These are phyloP conservation scores for Drosophila hydei DNA, from an alignment of 1,140 invertebrate genomes.

Conservation along the genomic window DNA sequence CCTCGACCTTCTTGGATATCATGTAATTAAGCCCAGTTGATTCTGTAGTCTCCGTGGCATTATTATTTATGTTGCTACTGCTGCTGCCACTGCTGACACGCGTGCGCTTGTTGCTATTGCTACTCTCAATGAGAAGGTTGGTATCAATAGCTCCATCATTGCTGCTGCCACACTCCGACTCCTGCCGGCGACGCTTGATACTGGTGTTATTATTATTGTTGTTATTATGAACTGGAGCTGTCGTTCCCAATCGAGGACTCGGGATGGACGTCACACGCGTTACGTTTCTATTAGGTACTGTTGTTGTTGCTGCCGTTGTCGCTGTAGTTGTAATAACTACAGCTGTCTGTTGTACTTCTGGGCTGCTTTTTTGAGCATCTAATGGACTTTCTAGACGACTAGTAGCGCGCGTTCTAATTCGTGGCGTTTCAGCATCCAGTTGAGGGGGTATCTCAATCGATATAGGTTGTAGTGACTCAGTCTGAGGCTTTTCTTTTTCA, in stretches of 20 bases:
- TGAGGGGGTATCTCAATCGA: conserved; percentile 80
- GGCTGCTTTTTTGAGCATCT: conserved; percentile 87
- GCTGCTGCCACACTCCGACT: conserved; percentile 87
- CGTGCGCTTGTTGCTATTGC: conserved; percentile 47
- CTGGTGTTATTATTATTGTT: conserved; percentile 55
- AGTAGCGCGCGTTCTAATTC: conserved; percentile 88
- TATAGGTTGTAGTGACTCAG: conserved; percentile 64
- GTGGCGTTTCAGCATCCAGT: conserved; percentile 60
- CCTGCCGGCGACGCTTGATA: conserved; percentile 89
- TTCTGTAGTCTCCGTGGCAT: conserved; percentile 3
- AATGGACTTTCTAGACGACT: conserved; percentile 89
- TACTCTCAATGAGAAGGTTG: conserved; percentile 28
- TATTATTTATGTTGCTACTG: conserved; percentile 29
- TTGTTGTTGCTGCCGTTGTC: conserved; percentile 20
- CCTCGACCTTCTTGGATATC: conserved; percentile 80
- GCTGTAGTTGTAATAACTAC: conserved; percentile 1
- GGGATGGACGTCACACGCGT: conserved; percentile 54
- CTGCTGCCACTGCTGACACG: conserved; percentile 47
- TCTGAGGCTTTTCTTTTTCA: conserved; percentile 42
- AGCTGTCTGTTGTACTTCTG: conserved; percentile 56
- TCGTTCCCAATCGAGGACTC: conserved; percentile 57
- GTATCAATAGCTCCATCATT: conserved; percentile 41
- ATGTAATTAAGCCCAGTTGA: conserved; percentile 47
- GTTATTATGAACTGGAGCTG: conserved; percentile 49
- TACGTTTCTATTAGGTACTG: conserved; percentile 33